Percentiles rank a stretch among this genome's conserved stretches.
phyloP scores from a whole-genome alignment of 2,888 invertebrate genomes.

The Hypsopygia costalis region DNA sequence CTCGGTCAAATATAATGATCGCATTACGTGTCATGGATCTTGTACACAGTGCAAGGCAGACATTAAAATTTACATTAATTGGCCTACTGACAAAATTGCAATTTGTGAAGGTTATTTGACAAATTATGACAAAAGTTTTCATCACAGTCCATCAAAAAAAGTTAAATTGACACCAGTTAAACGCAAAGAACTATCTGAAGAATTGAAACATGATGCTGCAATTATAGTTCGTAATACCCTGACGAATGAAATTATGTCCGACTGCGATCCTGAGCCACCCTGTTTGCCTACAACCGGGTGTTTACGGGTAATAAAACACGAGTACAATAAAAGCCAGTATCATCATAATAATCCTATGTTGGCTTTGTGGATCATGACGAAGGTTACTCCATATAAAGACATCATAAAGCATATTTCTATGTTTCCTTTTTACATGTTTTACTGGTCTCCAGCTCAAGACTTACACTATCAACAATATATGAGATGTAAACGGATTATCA shows the following conservation, averaged over 20 bases:
- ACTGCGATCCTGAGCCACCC: neutral
- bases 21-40: neutral
- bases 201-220: neutral
- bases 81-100: conserved; percentile 9
- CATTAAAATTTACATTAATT: conserved; percentile 6
- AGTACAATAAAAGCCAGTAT: no score
- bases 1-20: neutral
- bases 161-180: conserved; percentile 1
- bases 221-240: neutral
- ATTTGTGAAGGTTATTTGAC: conserved; percentile 1
- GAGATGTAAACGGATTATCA: no score
- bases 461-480: no score
- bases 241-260: neutral
- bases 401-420: no score
- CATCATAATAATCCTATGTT: no score
- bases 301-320: no score
- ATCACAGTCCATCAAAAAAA: neutral
- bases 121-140: neutral
- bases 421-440: no score
- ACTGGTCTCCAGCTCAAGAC: no score
- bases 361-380: no score
- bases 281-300: neutral
- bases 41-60: conserved; percentile 9
- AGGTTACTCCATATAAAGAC: no score
- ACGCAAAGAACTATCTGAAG: neutral